A percentile compares a stretch with the other conserved stretches of the same genome.
phyloP scores from a whole-genome alignment of 1,140 invertebrate genomes.

The Lordiphosa mommai region DNA sequence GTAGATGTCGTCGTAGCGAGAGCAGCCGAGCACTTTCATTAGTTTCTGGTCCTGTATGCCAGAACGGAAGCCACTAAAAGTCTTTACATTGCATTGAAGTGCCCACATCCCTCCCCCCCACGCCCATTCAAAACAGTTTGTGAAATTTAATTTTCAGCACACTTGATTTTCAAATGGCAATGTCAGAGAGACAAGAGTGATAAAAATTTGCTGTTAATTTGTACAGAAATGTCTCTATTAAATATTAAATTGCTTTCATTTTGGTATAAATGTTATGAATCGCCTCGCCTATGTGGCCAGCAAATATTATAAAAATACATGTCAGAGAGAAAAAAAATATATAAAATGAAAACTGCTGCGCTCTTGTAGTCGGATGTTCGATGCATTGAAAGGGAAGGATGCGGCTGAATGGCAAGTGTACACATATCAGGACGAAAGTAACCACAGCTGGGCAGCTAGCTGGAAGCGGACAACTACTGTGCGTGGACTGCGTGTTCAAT shows the following conservation, averaged over 20 bases:
- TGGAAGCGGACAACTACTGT: slow-evolving; percentile 15
- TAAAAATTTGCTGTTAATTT: slow-evolving; percentile 59
- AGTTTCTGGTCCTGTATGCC: slow-evolving; percentile 40
- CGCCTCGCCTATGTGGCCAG: slow-evolving; percentile 16
- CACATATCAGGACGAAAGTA: slow-evolving; percentile 37
- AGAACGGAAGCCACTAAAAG: slow-evolving; percentile 48
- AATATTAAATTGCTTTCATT: slow-evolving; percentile 40
- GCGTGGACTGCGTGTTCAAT: slow-evolving; percentile 53
- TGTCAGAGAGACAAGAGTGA: neutral
- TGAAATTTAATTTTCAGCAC: slow-evolving; percentile 68
- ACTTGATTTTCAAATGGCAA: slow-evolving; percentile 57
- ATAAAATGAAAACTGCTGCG: slow-evolving; percentile 11
- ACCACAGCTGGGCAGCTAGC: neutral
- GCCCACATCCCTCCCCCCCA: neutral
- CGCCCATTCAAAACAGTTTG: slow-evolving; percentile 40
- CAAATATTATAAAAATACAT: slow-evolving; percentile 27
- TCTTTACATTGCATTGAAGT: slow-evolving; percentile 48
- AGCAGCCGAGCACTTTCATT: slow-evolving; percentile 49
- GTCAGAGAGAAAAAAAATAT: slow-evolving; percentile 1
- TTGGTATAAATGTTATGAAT: slow-evolving; percentile 55
- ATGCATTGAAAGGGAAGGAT: slow-evolving; percentile 59
- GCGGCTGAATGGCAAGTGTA: slow-evolving; percentile 43
- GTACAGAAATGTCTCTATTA: slow-evolving; percentile 68
- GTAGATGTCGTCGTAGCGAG: slow-evolving; percentile 32
- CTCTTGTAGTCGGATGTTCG: slow-evolving; percentile 45